phyloP scores from a whole-genome alignment of 2,113 vertebrate genomes.

The Plestiodon gilberti region DNA sequence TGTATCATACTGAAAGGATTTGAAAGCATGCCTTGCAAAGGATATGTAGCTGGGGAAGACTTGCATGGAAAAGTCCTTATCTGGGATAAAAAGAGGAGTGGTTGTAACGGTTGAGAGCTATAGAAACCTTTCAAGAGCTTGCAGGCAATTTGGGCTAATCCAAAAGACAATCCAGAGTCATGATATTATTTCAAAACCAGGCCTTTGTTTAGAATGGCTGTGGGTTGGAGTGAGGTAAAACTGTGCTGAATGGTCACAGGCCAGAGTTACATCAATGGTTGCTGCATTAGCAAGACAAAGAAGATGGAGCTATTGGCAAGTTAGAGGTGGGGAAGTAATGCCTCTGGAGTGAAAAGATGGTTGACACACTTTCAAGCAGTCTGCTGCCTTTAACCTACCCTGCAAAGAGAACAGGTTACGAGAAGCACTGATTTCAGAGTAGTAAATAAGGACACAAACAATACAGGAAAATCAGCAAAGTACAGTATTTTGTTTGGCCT shows the following conservation, averaged over 20 bases:
- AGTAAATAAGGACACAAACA: neutral
- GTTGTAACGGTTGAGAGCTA: too few species aligned
- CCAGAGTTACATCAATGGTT: neutral
- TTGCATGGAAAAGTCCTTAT: neutral
- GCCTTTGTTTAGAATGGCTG: neutral
- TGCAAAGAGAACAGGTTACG: neutral
- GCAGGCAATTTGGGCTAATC: too few species aligned
- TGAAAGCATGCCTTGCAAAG: neutral
- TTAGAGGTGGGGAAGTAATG: neutral
- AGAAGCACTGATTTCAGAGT: neutral
- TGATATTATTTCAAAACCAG: too few species aligned
- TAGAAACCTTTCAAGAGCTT: too few species aligned
- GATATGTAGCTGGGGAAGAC: neutral
- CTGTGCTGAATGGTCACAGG: neutral
- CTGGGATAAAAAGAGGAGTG: too few species aligned
- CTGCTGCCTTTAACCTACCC: neutral
- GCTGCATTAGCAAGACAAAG: neutral
- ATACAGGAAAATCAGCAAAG: neutral
- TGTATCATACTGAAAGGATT: neutral
- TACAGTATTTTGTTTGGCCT: neutral
- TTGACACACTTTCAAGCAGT: neutral
- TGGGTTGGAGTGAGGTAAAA: too few species aligned
- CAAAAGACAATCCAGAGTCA: too few species aligned
- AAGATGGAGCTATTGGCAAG: neutral
- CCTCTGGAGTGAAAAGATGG: neutral